phyloP scores from a whole-genome alignment of 2,888 invertebrate species.

The Brenthis daphne region DNA sequence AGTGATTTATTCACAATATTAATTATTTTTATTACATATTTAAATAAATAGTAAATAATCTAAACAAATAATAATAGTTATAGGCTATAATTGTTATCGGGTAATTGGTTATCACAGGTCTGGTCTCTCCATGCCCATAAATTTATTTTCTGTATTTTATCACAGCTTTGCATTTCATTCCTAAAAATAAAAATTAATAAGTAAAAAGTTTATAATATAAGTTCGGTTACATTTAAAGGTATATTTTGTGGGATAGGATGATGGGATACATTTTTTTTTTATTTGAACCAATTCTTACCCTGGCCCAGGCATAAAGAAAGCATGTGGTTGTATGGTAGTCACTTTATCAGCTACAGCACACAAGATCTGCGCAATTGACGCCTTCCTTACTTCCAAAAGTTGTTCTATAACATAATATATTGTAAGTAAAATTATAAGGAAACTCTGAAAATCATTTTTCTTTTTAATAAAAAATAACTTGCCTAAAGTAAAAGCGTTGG shows the following conservation, averaged over 20 bases:
- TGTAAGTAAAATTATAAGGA: too few species aligned
- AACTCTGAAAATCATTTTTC: too few species aligned
- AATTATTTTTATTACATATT: too few species aligned
- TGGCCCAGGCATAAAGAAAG: conserved; percentile 50
- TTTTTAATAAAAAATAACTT: conserved; percentile 29
- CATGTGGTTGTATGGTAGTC: conserved; percentile 53
- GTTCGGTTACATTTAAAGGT: not conserved
- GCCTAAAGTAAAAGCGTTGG: conserved; percentile 54
- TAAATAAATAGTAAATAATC: not conserved
- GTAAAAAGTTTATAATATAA: not conserved
- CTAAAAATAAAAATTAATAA: conserved; percentile 44
- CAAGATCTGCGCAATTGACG: conserved; percentile 52
- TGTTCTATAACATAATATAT: conserved; percentile 50
- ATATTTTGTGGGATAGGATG: not conserved
- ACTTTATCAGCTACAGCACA: conserved; percentile 59
- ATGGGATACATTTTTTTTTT: not conserved
- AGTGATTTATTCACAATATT: too few species aligned
- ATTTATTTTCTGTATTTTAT: conserved; percentile 45
- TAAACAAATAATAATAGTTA: not conserved
- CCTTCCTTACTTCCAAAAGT: conserved; percentile 57
- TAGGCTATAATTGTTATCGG: not conserved
- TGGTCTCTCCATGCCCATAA: conserved; percentile 48
- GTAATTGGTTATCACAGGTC: conserved; percentile 33
- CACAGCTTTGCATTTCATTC: conserved; percentile 48
- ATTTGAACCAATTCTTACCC: conserved; percentile 43